Percentiles rank a stretch among this genome's conserved stretches.
These are phyloP conservation scores for Acrobasis suavella DNA, from an alignment of 2,888 invertebrate genomes.

Conservation along the genomic window DNA sequence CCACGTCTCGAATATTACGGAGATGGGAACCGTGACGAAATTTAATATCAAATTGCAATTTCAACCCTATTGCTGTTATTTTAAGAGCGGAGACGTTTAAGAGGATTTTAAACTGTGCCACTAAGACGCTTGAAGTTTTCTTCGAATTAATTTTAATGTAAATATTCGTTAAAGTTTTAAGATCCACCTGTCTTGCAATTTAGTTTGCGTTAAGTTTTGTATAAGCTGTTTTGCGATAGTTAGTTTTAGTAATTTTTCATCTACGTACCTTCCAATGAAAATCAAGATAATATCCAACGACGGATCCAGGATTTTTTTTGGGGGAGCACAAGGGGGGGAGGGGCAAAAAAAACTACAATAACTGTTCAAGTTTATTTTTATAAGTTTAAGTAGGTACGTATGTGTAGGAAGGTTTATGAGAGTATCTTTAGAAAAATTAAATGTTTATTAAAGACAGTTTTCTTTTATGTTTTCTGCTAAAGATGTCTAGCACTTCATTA, in stretches of 20 bases:
- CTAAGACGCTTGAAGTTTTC: constrained; percentile 18
- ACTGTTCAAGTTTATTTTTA: no score
- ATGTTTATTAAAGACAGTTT: no score
- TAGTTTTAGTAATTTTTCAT: background rate
- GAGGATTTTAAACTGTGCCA: constrained; percentile 17
- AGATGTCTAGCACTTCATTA: no score
- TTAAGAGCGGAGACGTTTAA: constrained; percentile 12
- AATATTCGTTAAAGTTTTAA: constrained; percentile 18
- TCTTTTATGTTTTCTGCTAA: no score
- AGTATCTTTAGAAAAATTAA: no score
- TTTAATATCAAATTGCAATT: constrained; percentile 22
- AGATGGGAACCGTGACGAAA: constrained; percentile 16
- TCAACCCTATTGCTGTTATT: constrained; percentile 21
- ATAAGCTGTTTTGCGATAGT: background rate
- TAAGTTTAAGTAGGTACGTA: no score
- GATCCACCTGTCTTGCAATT: constrained; percentile 1
- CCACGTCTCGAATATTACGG: constrained; percentile 10
- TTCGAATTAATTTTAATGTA: constrained; percentile 8
- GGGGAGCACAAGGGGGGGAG: no score
- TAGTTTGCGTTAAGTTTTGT: background rate
- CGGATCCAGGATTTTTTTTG: no score
- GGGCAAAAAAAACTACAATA: no score
- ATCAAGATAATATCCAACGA: no score
- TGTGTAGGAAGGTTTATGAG: no score
- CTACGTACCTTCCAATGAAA: no score